Conservation (phyloP, 2,888 invertebrate species). For the Auanema freiburgensis region DNA sequence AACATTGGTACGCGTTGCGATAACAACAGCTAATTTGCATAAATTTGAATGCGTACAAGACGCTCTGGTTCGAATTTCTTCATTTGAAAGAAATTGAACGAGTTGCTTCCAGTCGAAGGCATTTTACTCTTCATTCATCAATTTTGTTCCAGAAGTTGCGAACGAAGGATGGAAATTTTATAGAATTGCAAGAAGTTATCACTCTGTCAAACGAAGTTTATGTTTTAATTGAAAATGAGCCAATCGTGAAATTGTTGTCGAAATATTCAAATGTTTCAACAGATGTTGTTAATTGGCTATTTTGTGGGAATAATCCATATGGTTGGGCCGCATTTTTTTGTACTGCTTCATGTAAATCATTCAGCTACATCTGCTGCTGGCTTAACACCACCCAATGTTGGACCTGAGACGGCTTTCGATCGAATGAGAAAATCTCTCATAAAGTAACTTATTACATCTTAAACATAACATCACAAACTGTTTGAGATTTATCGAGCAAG, state of each 20-base stretch:
- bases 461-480: neutral
- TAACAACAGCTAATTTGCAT: too few relatives aligned
- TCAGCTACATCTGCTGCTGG: constrained; percentile 15
- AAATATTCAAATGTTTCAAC: constrained; percentile 3
- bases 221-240: too few relatives aligned
- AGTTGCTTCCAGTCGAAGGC: too few relatives aligned
- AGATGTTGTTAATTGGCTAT: constrained; percentile 22
- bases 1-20: too few relatives aligned
- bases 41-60: too few relatives aligned
- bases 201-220: neutral
- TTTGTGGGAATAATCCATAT: constrained; percentile 34
- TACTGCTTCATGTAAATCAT: neutral
- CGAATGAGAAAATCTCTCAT: constrained; percentile 31
- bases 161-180: constrained; percentile 7
- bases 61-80: too few relatives aligned
- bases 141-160: neutral
- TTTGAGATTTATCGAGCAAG: constrained; percentile 31
- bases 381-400: constrained; percentile 6
- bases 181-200: neutral
- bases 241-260: too few relatives aligned
- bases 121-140: too few relatives aligned
- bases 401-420: constrained; percentile 34
- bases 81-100: too few relatives aligned
- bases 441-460: constrained; percentile 12
- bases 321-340: constrained; percentile 4